Evolutionary conservation across 2,797 vertebrate genomes (phyloP), one percentile per base, ranked within the genome.

Genomic region (Furcifer pardalis): DNA sequence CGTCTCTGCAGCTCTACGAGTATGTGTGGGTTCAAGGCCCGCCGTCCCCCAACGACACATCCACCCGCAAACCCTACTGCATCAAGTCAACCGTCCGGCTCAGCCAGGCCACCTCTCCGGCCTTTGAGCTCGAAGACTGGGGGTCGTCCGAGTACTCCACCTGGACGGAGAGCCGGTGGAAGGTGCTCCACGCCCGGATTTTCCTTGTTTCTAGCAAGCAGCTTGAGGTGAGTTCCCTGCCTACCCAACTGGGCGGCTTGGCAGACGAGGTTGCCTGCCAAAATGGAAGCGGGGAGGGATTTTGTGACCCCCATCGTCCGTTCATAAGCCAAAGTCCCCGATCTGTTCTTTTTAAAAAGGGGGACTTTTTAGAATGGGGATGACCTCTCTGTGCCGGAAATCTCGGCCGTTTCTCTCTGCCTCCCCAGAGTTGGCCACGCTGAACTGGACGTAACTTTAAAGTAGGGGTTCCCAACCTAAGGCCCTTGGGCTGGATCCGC

Each of bases 101-200:
- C 4, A 87, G 92, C 72, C 94, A 92, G 87, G 98, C 98, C 0
- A 10, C 96, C 78, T 99, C 98, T 5, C 98, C 98, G 0, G 98
- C 98, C 85, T 98, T 99, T 0, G 97, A 98, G 60, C 95, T 98
- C 85, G 78, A 83, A 8, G 92, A 98, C 2, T 99, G 96, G 94
- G 94, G 94, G 49, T 97, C 98, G 65, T 95, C 85, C 0, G 92
- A 97, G 0, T 99, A 97, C 37, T 99, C 98, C 1, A 99, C 98
- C 0, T 99, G 98, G 98, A 98, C 98, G 0, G 98, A 99, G 95
- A 98, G 98, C 75, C 95, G 98, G 79, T 99, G 98, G 98, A 98
- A 98, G 90, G 93, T 88, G 40, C 97, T 98, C 91, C 94, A 92
- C 0, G 98, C 97, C 2, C 96, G 98, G 6, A 97, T 99, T 82